Evolutionary conservation across 2,797 vertebrate species (phyloP), one percentile per base, ranked within the genome.

Genomic region (Lutjanus campechanus): DNA sequence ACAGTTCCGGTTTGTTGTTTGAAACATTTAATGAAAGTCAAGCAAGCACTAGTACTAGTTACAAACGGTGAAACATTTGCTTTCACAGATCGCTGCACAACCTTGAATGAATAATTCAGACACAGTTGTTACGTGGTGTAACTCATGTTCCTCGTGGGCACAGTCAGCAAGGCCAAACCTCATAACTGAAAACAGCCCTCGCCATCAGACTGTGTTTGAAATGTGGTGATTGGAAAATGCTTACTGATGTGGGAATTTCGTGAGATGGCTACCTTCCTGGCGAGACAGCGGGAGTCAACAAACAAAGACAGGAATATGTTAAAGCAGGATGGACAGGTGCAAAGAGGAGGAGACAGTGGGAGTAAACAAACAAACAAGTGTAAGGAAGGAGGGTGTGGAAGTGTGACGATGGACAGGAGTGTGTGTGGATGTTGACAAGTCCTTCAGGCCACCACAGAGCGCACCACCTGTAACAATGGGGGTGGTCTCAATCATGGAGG

Each of bases 401-500:
- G 86, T 83, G 90, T 87, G 67, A 82, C 79, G 69, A 84, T 19
- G 25, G 77, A 86, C 79, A 43, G 64, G 41, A 44, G 43, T 59
- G 53, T 78, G 76, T 89, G 87, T 88, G 29, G 70, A 79, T 66
- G 78, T 69, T 76, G 82, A 89, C 87, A 70, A 79, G 75, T 89
- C 82, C 75, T 16, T 0, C 5, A 65, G 79, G 77, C 90, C 82
- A 85, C 89, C 82, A 80, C 2, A 60, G 85, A 73, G 72, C 56
- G 19, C 36, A 46, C 81, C 82, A 86, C 88, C 74, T 90, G 67
- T 73, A 89, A 80, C 81, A 85, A 9, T 74, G 60, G 76, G 61
- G 91, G 88, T 93, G 91, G 88, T 90, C 91, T 91, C 85, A 64
- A 82, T 66, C 80, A 54, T 85, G 85, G 85, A 90, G 88, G 87